Evolutionary conservation across 1,140 invertebrate genomes (phyloP), one percentile per base, ranked within the genome.

Genomic region (Meloidogyne chitwoodi): DNA sequence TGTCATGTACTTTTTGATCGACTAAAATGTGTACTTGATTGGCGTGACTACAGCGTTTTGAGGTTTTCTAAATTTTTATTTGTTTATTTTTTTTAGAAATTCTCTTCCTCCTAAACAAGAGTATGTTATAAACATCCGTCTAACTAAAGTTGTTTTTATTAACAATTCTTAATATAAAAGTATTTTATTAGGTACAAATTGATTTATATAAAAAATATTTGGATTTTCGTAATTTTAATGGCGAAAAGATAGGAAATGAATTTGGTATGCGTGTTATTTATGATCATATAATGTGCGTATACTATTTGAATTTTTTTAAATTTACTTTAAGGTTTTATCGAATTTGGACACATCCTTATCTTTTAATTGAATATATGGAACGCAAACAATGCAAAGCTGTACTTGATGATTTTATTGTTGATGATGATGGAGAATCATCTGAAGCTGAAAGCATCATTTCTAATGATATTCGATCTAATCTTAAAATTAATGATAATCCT

Each of bases 81-180:
- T 4, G n/a, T 56, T 38, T 31, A 31, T 31, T 38, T 38, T 38
- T 56, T 56, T 56, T 56, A 76, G 48, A 91, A 93, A 94, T 11
- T 95, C 93, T 86, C 88, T 99, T 74, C 95, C 95, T 11, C 93
- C 93, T 0, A 98, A 98, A 87, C 91, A 93, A 83, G 96, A 99
- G 89, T 98, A 95, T 88, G 94, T 96, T 0, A 90, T 99, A 22
- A 93, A 92, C 80, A 92, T 98, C 0, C 91, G 92, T 48, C 88
- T 98, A 11, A 91, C 92, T 0, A 91, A 73, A 24, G 71, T 64
- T 12, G 19, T 5, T 24, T 73, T 73, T 11, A 6, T 61, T 56
- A 38, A 10, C 4, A 26, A 12, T 4, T 22, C 26, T n/a, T 22
- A 62, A 19, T 5, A 19, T 19, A 48, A 48, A 48, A 3, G 4